A percentile compares a stretch with the other conserved stretches of the same genome.
phyloP scores from a whole-genome alignment of 23 tunicate genomes.

The Ascidia mentula region DNA sequence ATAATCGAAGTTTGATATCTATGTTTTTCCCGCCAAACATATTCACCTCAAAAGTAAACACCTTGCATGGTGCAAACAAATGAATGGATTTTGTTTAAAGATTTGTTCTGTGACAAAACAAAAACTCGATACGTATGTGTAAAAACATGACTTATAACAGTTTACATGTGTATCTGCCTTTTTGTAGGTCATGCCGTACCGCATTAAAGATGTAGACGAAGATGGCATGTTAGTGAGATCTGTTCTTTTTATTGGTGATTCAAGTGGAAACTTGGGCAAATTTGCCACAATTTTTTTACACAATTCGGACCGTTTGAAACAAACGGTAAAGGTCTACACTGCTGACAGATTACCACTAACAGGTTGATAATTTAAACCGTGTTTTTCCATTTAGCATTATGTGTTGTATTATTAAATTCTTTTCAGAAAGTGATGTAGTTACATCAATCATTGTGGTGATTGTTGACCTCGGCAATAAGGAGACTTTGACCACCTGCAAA shows the following conservation, averaged over 20 bases:
- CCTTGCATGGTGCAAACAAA: too few relatives aligned
- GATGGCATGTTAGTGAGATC: not conserved
- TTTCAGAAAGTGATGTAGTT: not conserved
- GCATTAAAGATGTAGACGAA: not conserved
- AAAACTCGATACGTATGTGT: too few relatives aligned
- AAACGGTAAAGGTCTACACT: not conserved
- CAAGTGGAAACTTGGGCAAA: not conserved
- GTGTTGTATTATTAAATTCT: not conserved
- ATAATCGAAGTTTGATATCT: too few relatives aligned
- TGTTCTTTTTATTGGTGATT: not conserved
- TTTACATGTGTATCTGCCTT: too few relatives aligned
- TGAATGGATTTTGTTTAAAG: too few relatives aligned
- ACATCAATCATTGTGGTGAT: slow-evolving; percentile 21
- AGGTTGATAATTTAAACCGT: not conserved
- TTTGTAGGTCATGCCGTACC: too few relatives aligned
- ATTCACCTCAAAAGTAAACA: too few relatives aligned
- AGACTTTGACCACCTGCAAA: slow-evolving; percentile 14
- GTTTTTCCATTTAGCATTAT: not conserved
- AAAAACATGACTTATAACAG: too few relatives aligned
- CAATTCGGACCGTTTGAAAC: not conserved
- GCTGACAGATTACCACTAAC: not conserved
- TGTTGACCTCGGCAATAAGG: slow-evolving; percentile 34
- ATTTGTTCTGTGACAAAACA: too few relatives aligned
- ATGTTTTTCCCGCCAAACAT: too few relatives aligned
- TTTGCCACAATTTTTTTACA: not conserved